Conservation (phyloP, 2,797 vertebrate species). For the Meda fulgida region DNA sequence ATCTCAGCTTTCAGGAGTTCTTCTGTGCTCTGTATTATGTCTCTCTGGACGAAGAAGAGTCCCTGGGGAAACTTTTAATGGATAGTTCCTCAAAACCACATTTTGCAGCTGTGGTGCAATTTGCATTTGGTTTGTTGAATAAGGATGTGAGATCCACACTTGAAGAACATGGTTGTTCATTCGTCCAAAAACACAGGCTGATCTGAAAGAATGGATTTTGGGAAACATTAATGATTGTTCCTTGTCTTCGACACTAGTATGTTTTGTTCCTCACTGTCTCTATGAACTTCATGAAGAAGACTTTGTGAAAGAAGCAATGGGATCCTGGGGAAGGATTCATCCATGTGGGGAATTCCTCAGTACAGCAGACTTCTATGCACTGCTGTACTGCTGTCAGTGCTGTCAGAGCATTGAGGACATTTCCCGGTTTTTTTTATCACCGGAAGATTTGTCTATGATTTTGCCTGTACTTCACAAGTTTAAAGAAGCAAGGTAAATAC, state of each 20-base stretch:
- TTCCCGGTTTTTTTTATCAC: fast-evolving
- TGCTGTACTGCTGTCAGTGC: constrained; percentile 29
- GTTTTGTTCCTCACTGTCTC: constrained; percentile 3
- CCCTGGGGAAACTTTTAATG: neutral
- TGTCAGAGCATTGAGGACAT: neutral
- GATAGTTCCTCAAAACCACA: too few species aligned
- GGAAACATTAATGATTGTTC: neutral
- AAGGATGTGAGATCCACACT: neutral
- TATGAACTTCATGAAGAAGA: constrained; percentile 5
- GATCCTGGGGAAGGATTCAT: too few species aligned
- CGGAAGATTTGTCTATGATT: neutral
- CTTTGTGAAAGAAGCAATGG: neutral
- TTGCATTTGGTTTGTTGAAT: neutral
- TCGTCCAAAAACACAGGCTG: neutral
- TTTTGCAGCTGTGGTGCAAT: neutral
- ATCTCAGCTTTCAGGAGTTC: constrained; percentile 58
- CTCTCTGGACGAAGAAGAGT: neutral
- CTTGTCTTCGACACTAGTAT: neutral
- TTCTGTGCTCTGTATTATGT: constrained; percentile 40
- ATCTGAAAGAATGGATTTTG: neutral
- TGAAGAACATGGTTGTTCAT: neutral
- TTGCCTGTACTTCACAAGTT: neutral
- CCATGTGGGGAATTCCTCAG: neutral
- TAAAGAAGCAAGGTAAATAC: neutral
- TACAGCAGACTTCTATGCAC: constrained; percentile 1